phyloP scores from a whole-genome alignment of 2,797 vertebrate genomes.

The Smutsia gigantea region DNA sequence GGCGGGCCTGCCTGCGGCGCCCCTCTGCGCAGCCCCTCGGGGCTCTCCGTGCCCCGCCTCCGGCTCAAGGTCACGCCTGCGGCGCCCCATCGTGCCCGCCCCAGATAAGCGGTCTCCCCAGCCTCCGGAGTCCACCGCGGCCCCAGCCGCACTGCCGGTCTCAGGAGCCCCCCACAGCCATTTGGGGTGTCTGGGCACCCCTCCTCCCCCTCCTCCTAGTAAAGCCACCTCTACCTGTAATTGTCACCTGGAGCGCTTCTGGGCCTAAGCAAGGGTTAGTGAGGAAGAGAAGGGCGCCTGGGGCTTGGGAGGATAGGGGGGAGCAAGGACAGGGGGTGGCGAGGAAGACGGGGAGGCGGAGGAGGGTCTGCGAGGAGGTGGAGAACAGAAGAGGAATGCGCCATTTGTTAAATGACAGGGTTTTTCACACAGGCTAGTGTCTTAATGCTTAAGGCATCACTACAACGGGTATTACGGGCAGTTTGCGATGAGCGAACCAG shows the following conservation, averaged over 20 bases:
- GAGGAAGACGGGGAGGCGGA: background rate
- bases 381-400: background rate
- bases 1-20: background rate
- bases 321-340: background rate
- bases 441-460: background rate
- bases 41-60: background rate
- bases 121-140: background rate
- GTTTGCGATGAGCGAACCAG: background rate
- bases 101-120: background rate
- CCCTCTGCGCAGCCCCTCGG: background rate
- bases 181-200: background rate
- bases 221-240: background rate
- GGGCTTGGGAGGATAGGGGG: background rate
- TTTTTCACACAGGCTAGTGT: background rate
- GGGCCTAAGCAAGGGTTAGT: background rate
- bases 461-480: background rate
- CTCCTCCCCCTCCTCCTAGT: background rate
- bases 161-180: background rate
- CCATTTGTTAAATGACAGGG: background rate
- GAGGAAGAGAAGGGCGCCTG: background rate
- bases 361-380: background rate
- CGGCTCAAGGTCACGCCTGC: conserved; percentile 62
- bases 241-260: background rate
- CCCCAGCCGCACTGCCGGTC: background rate
- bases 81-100: background rate